Conservation (phyloP, 2,797 vertebrate species). For the Uromys caudimaculatus region DNA sequence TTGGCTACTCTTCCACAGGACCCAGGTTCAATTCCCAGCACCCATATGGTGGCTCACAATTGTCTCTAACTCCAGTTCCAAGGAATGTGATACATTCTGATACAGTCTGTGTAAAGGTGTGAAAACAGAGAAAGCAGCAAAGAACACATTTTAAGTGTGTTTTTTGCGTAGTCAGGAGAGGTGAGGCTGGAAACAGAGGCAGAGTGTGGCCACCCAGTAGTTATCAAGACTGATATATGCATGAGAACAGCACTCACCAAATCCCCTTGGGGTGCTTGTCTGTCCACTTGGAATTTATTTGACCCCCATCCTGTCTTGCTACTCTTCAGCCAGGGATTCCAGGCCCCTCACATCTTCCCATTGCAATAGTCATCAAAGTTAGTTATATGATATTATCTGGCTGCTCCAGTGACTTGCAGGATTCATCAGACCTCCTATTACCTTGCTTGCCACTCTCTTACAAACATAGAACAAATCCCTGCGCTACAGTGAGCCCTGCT, state of each 20-base stretch:
- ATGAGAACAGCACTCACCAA: neutral
- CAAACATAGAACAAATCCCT: neutral
- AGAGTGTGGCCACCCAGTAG: accelerated
- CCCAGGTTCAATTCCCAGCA: neutral
- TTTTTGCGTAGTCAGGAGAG: neutral
- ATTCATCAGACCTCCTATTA: neutral
- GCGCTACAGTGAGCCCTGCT: neutral
- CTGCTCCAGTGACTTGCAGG: neutral
- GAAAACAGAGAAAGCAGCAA: neutral
- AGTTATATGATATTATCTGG: neutral
- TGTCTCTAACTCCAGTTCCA: neutral
- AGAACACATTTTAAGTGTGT: neutral
- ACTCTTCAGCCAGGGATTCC: neutral
- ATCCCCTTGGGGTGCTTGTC: neutral
- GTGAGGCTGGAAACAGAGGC: neutral
- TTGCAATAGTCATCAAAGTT: neutral
- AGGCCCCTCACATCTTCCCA: neutral
- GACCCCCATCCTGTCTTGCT: neutral
- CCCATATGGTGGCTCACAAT: neutral
- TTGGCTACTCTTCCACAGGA: neutral
- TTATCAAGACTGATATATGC: accelerated
- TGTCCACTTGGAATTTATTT: neutral
- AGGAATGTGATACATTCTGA: neutral
- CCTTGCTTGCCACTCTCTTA: neutral
- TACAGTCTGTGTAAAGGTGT: neutral